Conservation (phyloP, 2,888 invertebrate genomes). For the Drosophila mimica region DNA sequence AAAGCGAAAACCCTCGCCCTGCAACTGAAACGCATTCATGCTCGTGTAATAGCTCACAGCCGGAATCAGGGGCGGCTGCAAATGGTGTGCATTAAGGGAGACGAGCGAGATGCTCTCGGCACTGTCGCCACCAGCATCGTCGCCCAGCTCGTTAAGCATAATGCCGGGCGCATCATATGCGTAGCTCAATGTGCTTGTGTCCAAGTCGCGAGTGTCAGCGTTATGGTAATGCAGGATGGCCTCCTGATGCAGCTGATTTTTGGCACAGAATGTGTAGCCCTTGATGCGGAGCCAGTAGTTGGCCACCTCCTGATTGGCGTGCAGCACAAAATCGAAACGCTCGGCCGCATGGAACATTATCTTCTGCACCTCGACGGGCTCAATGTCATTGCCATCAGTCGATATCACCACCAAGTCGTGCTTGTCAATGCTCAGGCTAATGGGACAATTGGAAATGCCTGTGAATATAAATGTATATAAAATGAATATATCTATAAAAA, state of each 20-base stretch:
- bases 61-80: slow-evolving; percentile 54
- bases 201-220: slow-evolving; percentile 59
- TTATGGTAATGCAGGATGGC: slow-evolving; percentile 80
- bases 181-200: slow-evolving; percentile 68
- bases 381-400: slow-evolving; percentile 82
- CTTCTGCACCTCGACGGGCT: slow-evolving; percentile 78
- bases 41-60: slow-evolving; percentile 75
- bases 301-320: slow-evolving; percentile 74
- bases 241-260: slow-evolving; percentile 77
- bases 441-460: slow-evolving; percentile 80
- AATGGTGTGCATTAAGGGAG: slow-evolving; percentile 60
- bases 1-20: slow-evolving; percentile 71
- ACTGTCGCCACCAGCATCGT: slow-evolving; percentile 35
- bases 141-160: slow-evolving; percentile 76
- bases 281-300: slow-evolving; percentile 83
- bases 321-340: slow-evolving; percentile 81
- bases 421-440: slow-evolving; percentile 77
- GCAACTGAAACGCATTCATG: slow-evolving; percentile 70
- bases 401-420: slow-evolving; percentile 79
- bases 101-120: slow-evolving; percentile 62
- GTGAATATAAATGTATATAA: neutral
- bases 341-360: slow-evolving; percentile 79
- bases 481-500: neutral
- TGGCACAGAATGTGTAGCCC: slow-evolving; percentile 78
- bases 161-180: slow-evolving; percentile 67